Evolutionary conservation across 1,140 invertebrate genomes (phyloP).

Genomic region (Drosophila suzukii): DNA sequence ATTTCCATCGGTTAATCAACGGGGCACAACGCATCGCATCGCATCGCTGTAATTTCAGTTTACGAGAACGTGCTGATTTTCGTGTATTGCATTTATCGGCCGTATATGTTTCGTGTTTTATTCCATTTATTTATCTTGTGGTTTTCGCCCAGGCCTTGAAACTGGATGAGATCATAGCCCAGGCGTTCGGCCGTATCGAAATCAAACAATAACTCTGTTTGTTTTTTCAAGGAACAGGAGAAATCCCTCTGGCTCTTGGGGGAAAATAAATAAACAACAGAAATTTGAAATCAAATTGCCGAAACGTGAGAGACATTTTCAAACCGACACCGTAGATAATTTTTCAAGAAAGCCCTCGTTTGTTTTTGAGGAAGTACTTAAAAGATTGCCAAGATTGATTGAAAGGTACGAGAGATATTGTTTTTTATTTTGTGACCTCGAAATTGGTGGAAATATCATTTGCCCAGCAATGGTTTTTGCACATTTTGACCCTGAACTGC

Average conservation of each 20-base stretch:
- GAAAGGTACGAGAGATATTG: slow-evolving; percentile 11
- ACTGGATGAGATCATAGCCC: slow-evolving; percentile 37
- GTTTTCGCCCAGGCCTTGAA: slow-evolving; percentile 34
- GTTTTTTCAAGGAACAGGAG: slow-evolving; percentile 13
- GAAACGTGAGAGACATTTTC: slow-evolving; percentile 21
- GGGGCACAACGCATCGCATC: slow-evolving; percentile 3
- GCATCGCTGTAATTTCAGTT: slow-evolving; percentile 7
- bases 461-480: background rate
- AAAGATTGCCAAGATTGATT: slow-evolving; percentile 21
- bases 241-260: background rate
- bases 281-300: slow-evolving; percentile 35
- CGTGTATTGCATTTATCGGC: slow-evolving; percentile 28
- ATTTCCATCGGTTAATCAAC: slow-evolving; percentile 45
- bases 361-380: slow-evolving; percentile 8
- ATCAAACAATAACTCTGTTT: slow-evolving; percentile 19
- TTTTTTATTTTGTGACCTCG: slow-evolving; percentile 17
- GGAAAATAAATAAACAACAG: slow-evolving; percentile 17
- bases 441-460: slow-evolving; percentile 2
- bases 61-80: slow-evolving; percentile 34
- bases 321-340: background rate
- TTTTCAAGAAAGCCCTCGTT: background rate
- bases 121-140: slow-evolving; percentile 33
- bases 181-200: background rate
- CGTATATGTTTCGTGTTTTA: slow-evolving; percentile 18
- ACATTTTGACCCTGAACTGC: slow-evolving; percentile 9